phyloP scores from a whole-genome alignment of 2,888 invertebrate genomes.

The Caenorhabditis angaria region DNA sequence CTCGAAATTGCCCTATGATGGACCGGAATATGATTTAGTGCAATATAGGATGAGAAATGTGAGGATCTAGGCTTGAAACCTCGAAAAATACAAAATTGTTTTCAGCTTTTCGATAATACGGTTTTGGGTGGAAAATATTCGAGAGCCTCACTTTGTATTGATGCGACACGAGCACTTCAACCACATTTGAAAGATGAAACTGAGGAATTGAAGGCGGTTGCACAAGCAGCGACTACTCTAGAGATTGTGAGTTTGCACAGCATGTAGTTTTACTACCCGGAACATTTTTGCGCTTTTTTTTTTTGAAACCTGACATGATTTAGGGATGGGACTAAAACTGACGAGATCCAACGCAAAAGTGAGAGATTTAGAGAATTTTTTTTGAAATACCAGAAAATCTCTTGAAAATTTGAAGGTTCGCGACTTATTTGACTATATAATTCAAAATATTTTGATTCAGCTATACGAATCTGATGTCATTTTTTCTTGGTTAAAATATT shows the following conservation, averaged over 20 bases:
- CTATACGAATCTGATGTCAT: no score
- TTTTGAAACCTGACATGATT: no score
- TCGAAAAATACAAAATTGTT: not conserved
- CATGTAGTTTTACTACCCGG: no score
- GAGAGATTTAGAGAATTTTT: no score
- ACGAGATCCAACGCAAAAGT: no score
- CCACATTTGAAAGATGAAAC: constrained; percentile 76
- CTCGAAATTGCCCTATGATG: constrained; percentile 35
- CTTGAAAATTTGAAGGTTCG: no score
- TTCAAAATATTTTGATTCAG: no score
- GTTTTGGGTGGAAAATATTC: constrained; percentile 86
- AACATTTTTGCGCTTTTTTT: no score
- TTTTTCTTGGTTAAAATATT: no score
- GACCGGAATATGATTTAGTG: constrained; percentile 42
- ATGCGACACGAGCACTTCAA: constrained; percentile 69
- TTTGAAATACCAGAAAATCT: no score
- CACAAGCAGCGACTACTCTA: constrained; percentile 90
- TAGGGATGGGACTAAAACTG: no score
- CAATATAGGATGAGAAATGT: constrained; percentile 40
- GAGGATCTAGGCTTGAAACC: constrained; percentile 9
- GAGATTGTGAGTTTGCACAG: constrained; percentile 82
- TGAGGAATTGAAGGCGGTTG: constrained; percentile 81
- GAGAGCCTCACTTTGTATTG: constrained; percentile 74
- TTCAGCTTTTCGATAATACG: constrained; percentile 85
- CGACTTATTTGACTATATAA: no score